Evolutionary conservation across 2,797 vertebrate genomes (phyloP), one percentile per base, ranked within the genome.

Genomic region (Atherinosoma microstoma): DNA sequence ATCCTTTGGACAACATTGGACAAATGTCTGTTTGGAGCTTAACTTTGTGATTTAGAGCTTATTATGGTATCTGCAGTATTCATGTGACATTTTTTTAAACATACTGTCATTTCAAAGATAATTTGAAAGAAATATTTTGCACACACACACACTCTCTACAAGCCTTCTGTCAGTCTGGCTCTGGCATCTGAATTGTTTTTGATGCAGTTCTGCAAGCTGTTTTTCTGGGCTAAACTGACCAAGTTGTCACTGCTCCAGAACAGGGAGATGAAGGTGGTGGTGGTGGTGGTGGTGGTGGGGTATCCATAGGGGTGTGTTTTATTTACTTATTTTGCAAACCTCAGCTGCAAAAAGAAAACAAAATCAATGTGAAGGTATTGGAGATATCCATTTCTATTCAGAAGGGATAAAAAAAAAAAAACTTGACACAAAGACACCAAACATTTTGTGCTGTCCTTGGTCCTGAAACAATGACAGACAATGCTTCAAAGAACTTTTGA

Each of bases 161-260:
- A 75, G 79, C 89, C 88, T 84, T 90, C 90, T 93, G 91, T 91
- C 87, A 64, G 69, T 79, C 88, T 93, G 91, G 92, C 92, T 84
- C 78, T 18, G 49, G 83, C 80, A 82, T 90, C 85, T 87, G 84
- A 93, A 83, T 57, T 51, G 77, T 84, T 79, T 91, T 93, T 92
- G 88, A 91, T 79, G 84, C 76, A 24, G 80, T 78, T 80, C 76
- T 64, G 79, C 84, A 90, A 88, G 90, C 83, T 90, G 88, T 87
- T 87, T 86, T 84, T 79, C 71, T 69, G 75, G 75, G 85, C 87
- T 86, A 73, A 86, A 90, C 72, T 80, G 58, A 79, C 65, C 84
- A 58, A 87, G 82, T 86, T 90, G 86, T 89, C 85, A 84, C 78
- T 29, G 67, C 72, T 87, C 86, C 84, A 87, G 70, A 61, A 67